These are phyloP conservation scores for Papilio aristodemus DNA, from an alignment of 1,140 invertebrate species.

Conservation along the genomic window DNA sequence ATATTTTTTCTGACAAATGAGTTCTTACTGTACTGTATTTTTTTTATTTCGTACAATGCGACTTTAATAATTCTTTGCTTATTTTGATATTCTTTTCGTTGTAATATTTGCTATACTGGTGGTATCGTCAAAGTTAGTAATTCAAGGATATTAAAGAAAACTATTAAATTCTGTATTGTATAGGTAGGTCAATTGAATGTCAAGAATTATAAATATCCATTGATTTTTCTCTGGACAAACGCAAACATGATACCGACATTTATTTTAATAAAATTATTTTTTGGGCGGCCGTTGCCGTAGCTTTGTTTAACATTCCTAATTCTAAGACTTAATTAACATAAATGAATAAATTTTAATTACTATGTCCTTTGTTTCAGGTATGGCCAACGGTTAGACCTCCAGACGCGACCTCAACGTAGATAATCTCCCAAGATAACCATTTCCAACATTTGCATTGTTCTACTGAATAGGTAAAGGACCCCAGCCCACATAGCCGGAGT, in stretches of 20 bases:
- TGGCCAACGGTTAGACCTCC: conserved; percentile 15
- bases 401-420: conserved; percentile 25
- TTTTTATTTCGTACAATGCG: background rate
- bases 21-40: conserved; percentile 30
- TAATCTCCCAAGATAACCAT: conserved; percentile 33
- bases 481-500: conserved; percentile 16
- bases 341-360: conserved; percentile 16
- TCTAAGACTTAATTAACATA: conserved; percentile 20
- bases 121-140: no score
- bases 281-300: no score
- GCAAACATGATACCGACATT: no score
- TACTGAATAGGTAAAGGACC: conserved; percentile 27
- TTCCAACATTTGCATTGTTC: conserved; percentile 38
- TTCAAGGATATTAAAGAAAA: no score
- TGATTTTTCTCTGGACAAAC: no score
- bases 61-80: background rate
- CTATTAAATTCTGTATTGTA: no score
- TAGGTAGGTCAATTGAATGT: no score
- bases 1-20: conserved; percentile 44
- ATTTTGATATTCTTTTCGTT: background rate
- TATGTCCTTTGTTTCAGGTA: conserved; percentile 40
- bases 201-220: no score
- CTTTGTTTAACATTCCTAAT: background rate
- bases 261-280: no score
- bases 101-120: no score